Conservation (phyloP, 2,888 invertebrate genomes). For the Notocelia uddmanniana region DNA sequence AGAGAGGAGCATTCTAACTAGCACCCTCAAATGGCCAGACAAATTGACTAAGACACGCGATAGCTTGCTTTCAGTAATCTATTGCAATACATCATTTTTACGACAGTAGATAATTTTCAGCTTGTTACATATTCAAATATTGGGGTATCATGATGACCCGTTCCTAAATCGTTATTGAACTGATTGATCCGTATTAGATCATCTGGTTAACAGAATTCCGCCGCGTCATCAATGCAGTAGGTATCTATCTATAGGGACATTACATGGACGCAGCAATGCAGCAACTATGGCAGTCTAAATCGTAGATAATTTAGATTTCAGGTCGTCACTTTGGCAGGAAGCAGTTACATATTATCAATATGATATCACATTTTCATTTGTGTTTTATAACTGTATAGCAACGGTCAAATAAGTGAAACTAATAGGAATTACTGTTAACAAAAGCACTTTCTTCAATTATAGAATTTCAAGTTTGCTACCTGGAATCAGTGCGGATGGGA, state of each 20-base stretch:
- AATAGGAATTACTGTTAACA: too few species aligned
- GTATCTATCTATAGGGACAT: background rate
- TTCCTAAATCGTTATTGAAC: background rate
- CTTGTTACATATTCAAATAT: slow-evolving; percentile 27
- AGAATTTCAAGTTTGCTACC: too few species aligned
- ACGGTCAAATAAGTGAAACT: too few species aligned
- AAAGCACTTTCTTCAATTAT: too few species aligned
- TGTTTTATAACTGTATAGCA: too few species aligned
- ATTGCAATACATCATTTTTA: slow-evolving; percentile 45
- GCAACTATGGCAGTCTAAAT: background rate
- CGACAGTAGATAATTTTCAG: slow-evolving; percentile 24
- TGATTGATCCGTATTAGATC: background rate
- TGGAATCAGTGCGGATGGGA: background rate
- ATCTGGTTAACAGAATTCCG: background rate
- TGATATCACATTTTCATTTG: too few species aligned
- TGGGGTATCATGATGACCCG: background rate
- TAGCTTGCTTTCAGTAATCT: slow-evolving; percentile 60
- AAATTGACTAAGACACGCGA: slow-evolving; percentile 83
- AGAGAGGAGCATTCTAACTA: slow-evolving; percentile 52
- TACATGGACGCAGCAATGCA: background rate
- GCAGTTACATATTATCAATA: too few species aligned
- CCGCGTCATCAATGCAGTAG: background rate
- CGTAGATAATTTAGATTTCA: background rate
- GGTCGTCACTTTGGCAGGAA: too few species aligned
- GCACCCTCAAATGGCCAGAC: slow-evolving; percentile 78